Conservation (phyloP, 2,888 invertebrate genomes). For the Anoplius nigerrimus region DNA sequence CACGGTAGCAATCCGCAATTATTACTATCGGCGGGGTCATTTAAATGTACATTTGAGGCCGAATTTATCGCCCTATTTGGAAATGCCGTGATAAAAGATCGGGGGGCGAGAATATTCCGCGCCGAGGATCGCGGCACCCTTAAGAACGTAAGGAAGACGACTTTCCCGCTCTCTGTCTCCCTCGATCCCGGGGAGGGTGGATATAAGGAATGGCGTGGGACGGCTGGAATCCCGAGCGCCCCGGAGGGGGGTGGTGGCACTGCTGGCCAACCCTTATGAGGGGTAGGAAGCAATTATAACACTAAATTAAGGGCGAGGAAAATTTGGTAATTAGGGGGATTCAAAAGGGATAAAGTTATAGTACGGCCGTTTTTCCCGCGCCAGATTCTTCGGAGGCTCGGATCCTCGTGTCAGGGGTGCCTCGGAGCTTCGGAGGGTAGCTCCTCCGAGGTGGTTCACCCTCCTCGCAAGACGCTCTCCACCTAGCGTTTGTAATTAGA, state of each 20-base stretch:
- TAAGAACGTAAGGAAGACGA: too few relatives aligned
- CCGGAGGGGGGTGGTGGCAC: constrained; percentile 30
- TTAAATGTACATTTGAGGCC: constrained; percentile 54
- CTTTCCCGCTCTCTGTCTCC: constrained; percentile 35
- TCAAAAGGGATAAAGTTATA: constrained; percentile 67
- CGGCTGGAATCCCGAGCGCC: constrained; percentile 51
- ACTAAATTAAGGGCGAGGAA: constrained; percentile 73
- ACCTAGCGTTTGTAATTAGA: too few relatives aligned
- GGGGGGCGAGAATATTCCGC: constrained; percentile 36
- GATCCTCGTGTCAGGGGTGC: neutral
- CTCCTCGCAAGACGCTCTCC: too few relatives aligned
- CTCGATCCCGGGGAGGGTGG: constrained; percentile 46
- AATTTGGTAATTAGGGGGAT: constrained; percentile 74
- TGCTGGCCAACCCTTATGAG: constrained; percentile 53
- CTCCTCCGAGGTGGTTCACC: too few relatives aligned
- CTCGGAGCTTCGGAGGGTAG: too few relatives aligned
- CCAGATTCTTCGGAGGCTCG: constrained; percentile 49
- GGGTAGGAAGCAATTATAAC: constrained; percentile 72
- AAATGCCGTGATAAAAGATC: constrained; percentile 55
- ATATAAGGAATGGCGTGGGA: constrained; percentile 59
- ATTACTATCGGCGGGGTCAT: constrained; percentile 46
- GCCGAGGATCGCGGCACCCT: constrained; percentile 30
- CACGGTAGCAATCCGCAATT: constrained; percentile 34
- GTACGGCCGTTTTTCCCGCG: constrained; percentile 53
- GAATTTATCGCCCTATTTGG: constrained; percentile 57